These are phyloP conservation scores for Aelia acuminata DNA, from an alignment of 2,888 invertebrate species.

Conservation along the genomic window DNA sequence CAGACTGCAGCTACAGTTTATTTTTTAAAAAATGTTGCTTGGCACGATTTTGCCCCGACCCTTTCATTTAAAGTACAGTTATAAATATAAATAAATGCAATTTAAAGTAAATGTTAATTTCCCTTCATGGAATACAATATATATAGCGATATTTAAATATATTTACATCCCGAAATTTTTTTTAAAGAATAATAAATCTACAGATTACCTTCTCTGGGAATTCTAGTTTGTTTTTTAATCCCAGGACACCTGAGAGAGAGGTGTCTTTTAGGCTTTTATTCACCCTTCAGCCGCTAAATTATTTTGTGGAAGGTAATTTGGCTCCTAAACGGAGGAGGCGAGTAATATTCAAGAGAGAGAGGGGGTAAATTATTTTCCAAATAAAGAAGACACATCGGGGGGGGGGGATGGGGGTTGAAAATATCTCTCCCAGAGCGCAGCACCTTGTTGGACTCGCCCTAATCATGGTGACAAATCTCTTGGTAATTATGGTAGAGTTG, in stretches of 20 bases:
- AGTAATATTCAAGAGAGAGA: constrained; percentile 34
- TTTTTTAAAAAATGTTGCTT: too few species aligned
- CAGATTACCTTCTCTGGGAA: too few species aligned
- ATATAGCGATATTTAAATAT: too few species aligned
- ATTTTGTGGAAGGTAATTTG: constrained; percentile 22
- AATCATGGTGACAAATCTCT: constrained; percentile 20
- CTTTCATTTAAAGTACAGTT: too few species aligned
- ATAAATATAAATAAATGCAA: too few species aligned
- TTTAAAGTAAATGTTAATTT: too few species aligned
- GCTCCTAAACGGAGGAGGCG: background rate
- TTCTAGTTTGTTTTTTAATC: background rate
- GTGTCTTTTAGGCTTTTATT: background rate
- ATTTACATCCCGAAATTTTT: too few species aligned
- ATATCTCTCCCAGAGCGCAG: background rate
- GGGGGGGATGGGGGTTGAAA: background rate
- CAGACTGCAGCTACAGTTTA: too few species aligned
- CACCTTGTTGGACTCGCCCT: background rate
- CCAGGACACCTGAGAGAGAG: too few species aligned
- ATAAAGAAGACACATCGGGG: constrained; percentile 12
- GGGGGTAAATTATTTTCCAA: constrained; percentile 25
- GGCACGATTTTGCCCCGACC: too few species aligned
- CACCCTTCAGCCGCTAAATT: constrained; percentile 26
- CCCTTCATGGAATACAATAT: too few species aligned
- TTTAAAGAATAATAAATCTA: too few species aligned
- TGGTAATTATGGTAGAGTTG: background rate